Evolutionary conservation across 2,113 vertebrate species (phyloP).

Genomic region (Acanthochromis polyacanthus): DNA sequence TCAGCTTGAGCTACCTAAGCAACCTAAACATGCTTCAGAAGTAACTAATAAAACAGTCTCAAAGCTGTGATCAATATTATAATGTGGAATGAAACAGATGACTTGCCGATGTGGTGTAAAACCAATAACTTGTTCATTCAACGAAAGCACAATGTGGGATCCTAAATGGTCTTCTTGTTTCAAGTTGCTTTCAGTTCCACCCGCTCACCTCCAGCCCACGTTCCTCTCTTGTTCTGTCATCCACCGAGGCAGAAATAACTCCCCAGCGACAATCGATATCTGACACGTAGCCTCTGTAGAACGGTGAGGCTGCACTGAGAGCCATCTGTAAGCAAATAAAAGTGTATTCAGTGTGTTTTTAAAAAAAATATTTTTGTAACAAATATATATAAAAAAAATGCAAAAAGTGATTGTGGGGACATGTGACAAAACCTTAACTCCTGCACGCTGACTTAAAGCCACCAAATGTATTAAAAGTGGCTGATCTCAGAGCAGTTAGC

Average conservation of each 20-base stretch:
- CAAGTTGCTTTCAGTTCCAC: background rate
- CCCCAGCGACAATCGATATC: slow-evolving; percentile 99
- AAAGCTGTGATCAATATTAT: too few relatives aligned
- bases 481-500: background rate
- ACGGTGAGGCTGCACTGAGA: slow-evolving; percentile 95
- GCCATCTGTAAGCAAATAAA: slow-evolving; percentile 90
- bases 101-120: too few relatives aligned
- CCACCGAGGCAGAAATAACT: slow-evolving; percentile 97
- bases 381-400: too few relatives aligned
- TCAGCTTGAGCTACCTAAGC: too few relatives aligned
- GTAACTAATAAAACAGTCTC: too few relatives aligned
- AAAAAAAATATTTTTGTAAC: background rate
- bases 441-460: too few relatives aligned
- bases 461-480: too few relatives aligned
- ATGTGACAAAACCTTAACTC: background rate
- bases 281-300: slow-evolving; percentile 96
- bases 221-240: slow-evolving; percentile 95
- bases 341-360: background rate
- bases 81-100: too few relatives aligned
- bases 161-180: background rate
- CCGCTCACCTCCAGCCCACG: slow-evolving; percentile 91
- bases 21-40: too few relatives aligned
- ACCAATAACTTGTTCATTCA: too few relatives aligned
- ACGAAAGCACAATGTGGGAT: too few relatives aligned
- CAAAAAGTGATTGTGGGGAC: too few relatives aligned